Base-by-base conservation (phyloP, 2,797 vertebrate species). In the Mycteria americana region DNA sequence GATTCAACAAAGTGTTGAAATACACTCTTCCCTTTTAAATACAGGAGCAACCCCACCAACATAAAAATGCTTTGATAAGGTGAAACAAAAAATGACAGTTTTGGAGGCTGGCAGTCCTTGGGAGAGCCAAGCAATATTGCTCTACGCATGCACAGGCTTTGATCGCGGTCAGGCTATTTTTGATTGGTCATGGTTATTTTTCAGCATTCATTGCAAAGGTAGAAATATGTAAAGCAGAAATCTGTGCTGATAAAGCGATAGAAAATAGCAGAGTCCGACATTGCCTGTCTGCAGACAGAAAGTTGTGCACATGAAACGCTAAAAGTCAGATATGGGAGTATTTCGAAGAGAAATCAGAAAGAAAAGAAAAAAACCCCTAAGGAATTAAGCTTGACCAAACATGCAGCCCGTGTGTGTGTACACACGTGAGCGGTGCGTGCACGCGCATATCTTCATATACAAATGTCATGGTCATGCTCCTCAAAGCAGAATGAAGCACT, bases 391-490 rank as follows among this genome's bases (percentile, higher is more conserved):
- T 24, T 50, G 62, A 8, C 14, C 1, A 4, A 48, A 45, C 4
- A 6, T 0, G 2, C 31, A 25, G 1, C 21, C 46, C 8, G 0
- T 6, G 53, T 7, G 63, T 11, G 39, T 6, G 39, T 9, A 8
- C 4, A 8, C 10, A 53, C 33, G 23, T 13, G 10, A 30, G 45
- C 35, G 16, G 16, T 0, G 6, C 2, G 2, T 7, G 18, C 13
- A n/a, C 17, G 33, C 7, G 5, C 4, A 0, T 7, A 2, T 16
- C 76, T 54, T 3, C 18, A 0, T 4, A 1, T 0, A 5, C 28
- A 10, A n/a, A 8, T 1, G 16, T 0, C 70, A 2, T 3, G 41
- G n/a, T 30, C 43, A 5, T 3, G 0, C 31, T 69, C 16, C 84
- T 13, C 10, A 2, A 51, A 30, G 92, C 68, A 9, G 31, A 13